These are phyloP conservation scores for Columbina picui DNA, from an alignment of 2,113 vertebrate genomes.

Conservation along the genomic window DNA sequence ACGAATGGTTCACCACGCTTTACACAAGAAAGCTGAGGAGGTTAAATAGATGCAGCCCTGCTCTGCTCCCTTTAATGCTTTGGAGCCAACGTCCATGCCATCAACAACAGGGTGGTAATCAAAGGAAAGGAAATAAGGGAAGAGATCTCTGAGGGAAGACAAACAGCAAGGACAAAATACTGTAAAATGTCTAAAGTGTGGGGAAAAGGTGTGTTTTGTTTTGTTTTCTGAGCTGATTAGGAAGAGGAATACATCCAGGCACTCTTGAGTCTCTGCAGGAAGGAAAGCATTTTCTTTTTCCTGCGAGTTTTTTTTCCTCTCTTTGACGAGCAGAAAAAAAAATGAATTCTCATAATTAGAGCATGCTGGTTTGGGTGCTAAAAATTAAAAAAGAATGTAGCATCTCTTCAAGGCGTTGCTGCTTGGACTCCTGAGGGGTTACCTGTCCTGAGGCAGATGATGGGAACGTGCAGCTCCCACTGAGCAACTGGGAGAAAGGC, in stretches of 20 bases:
- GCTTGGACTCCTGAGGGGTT: background rate
- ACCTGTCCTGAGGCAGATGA: background rate
- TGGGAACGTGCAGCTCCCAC: background rate
- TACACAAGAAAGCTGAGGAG: background rate
- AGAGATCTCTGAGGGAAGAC: background rate
- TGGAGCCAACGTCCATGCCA: background rate
- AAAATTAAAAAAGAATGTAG: background rate
- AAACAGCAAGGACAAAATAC: background rate
- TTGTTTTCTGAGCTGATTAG: background rate
- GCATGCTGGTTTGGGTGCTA: accelerated
- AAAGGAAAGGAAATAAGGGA: background rate
- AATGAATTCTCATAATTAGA: background rate
- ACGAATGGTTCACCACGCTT: background rate
- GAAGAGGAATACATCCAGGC: background rate
- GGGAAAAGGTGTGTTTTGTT: background rate
- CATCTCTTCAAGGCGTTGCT: background rate
- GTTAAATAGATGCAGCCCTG: background rate
- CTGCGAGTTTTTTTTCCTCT: background rate
- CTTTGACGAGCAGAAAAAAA: background rate
- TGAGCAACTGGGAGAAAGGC: background rate
- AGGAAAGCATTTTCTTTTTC: background rate
- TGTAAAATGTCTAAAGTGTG: background rate
- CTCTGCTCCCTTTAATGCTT: background rate
- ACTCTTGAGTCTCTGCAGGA: background rate
- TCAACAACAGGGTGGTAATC: background rate